Percentiles rank a stretch among this genome's conserved stretches.
These are phyloP conservation scores for Ophion slaviceki DNA, from an alignment of 2,888 invertebrate genomes.

Conservation along the genomic window DNA sequence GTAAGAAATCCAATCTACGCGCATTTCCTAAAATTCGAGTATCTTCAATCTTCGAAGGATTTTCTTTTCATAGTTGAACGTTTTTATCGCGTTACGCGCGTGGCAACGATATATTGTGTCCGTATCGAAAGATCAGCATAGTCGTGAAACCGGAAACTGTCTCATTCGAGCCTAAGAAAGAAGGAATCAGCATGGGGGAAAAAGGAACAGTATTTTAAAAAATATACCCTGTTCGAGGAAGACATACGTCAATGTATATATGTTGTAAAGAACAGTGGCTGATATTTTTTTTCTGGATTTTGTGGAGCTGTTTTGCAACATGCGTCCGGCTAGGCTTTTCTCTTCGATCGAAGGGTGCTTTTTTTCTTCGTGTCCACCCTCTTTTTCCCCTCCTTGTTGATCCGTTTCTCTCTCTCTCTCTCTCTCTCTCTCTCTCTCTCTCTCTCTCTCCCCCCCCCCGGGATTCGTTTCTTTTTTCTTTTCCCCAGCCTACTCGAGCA, in stretches of 20 bases:
- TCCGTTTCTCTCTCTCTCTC: conserved; percentile 36
- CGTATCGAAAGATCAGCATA: no score
- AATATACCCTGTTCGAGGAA: not conserved
- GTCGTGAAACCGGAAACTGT: not conserved
- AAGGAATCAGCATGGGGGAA: not conserved
- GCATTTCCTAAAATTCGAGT: no score
- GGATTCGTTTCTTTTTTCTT: no score
- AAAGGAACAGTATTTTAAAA: conserved; percentile 6
- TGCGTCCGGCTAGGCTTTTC: conserved; percentile 52
- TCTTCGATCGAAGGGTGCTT: conserved; percentile 44
- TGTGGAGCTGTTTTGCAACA: conserved; percentile 32
- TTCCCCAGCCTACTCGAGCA: conserved; percentile 38
- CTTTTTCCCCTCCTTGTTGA: conserved; percentile 23
- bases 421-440: conserved; percentile 8
- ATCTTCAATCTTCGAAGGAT: no score
- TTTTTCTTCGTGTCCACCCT: conserved; percentile 49
- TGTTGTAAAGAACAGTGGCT: not conserved
- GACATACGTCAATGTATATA: conserved; percentile 8
- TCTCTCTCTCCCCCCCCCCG: not conserved
- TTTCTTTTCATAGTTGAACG: no score
- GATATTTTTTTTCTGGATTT: conserved; percentile 39
- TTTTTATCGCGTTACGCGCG: no score
- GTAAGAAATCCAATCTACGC: no score
- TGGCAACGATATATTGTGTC: no score
- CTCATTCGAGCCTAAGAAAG: not conserved